Evolutionary conservation across 1,140 invertebrate genomes (phyloP), one percentile per base, ranked within the genome.

Genomic region (Drosophila burlai): DNA sequence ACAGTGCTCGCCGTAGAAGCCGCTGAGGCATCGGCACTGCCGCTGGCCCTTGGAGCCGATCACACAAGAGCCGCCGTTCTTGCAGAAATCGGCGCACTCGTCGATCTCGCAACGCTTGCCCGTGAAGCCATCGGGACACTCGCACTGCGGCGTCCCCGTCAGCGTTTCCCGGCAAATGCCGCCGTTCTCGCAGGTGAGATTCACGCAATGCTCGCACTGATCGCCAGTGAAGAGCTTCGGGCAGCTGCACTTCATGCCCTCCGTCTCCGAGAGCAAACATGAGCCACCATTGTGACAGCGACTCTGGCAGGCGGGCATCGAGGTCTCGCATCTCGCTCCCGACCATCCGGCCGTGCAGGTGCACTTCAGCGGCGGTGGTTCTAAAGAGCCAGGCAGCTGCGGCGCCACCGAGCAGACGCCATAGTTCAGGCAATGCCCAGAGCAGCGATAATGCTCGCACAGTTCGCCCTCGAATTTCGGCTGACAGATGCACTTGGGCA

Each of bases 391-490:
- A 0, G 91, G 91, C 54, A 92, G 8, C 40, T 91, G 81, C 0
- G 89, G 81, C 2, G 89, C 91, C 45, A 93, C 80, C 47, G 94
- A 94, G 77, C 96, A 96, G 8, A 94, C 91, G 26, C 95, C 95
- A 77, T 94, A 94, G 92, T 96, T 96, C 71, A 94, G 93, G 76
- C 96, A 96, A 82, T 94, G 94, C 47, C 94, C 94, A 0, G 94
- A 95, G 84, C 95, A 96, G 18, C 94, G 93, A 83, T 95, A 96
- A 43, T 94, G 94, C 76, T 96, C 94, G 92, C 96, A 96, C 1
- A 93, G 89, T 6, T 93, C 83, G 0, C 96, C 96, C 46, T 94
- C 93, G 72, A 95, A 97, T 21, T 94, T 93, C 0, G 94, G 92
- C 18, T 94, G 93, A 83, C 96, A 97, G 42, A 92, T 92, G 92